Base-by-base conservation (phyloP, 2,888 invertebrate species). In the Dasypolia templi region DNA sequence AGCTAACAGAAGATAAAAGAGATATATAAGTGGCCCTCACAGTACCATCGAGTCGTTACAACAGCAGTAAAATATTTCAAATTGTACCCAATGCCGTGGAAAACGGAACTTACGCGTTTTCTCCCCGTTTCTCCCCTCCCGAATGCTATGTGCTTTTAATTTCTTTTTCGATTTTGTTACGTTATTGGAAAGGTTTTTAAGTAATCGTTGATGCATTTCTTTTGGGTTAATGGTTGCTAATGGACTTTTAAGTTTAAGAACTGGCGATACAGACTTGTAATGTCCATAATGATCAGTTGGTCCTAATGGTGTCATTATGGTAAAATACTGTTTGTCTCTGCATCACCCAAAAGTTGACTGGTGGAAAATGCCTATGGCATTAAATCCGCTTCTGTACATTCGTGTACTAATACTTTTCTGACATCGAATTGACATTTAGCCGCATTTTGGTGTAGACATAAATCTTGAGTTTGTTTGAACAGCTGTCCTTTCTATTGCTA, bases 11-110 rank as follows among this genome's bases (percentile, higher is more conserved):
- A 96, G 95, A 96, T 96, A 96, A 96, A 96, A 95, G 95, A 94
- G 95, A 96, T 95, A 95, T 96, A 95, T 95, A 95, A 96, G 96
- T 96, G 94, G 95, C 95, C 95, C 95, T 95, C 94, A 94, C 94
- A 94, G 93, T 92, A 93, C 95, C 95, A 96, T 96, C 95, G 95
- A 95, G 96, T 96, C 96, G 96, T 96, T 96, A 96, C 95, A 96
- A 96, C 92, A 93, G 93, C 93, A 95, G 93, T 96, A 95, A 96
- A 95, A 96, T 96, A 96, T 96, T 96, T 96, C 96, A 96, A 96
- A 96, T 95, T 94, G 96, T 94, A 94, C 95, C 94, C 96, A 96
- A 96, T 96, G 96, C 92, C 92, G 94, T 92, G 95, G 95, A 96
- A 96, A 96, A 95, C 96, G 96, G 96, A 96, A 96, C 95, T 94